These are phyloP conservation scores for Spatulosminthurus flaviceps DNA, from an alignment of 2,888 invertebrate genomes.

Conservation along the genomic window DNA sequence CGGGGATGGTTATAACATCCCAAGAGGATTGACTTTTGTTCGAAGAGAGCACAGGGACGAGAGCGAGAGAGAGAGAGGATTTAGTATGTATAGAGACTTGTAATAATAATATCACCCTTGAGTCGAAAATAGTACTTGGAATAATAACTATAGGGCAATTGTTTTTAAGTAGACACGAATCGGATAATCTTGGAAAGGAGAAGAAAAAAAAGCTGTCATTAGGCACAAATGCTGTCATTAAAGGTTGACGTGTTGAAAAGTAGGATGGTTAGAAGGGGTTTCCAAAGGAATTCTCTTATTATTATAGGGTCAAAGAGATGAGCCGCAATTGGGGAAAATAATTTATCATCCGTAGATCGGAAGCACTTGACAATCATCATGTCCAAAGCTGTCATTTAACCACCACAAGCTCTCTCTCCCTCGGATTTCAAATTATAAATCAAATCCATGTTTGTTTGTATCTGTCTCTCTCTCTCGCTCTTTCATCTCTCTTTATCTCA, in stretches of 20 bases:
- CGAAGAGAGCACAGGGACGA: neutral
- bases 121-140: too few relatives aligned
- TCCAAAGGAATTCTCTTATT: too few relatives aligned
- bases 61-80: too few relatives aligned
- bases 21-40: neutral
- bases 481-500: conserved; percentile 4
- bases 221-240: conserved; percentile 19
- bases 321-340: conserved; percentile 35
- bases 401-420: conserved; percentile 42
- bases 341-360: conserved; percentile 47
- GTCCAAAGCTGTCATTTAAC: conserved; percentile 42
- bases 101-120: too few relatives aligned
- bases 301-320: conserved; percentile 44
- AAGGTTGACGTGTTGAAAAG: conserved; percentile 38
- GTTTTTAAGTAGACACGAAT: conserved; percentile 14
- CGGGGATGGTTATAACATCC: neutral
- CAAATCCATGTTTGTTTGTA: conserved; percentile 36
- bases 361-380: conserved; percentile 46
- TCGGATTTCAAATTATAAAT: conserved; percentile 42
- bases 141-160: conserved; percentile 18
- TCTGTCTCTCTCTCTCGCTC: neutral
- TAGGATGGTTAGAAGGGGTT: conserved; percentile 32
- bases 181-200: neutral
- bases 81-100: too few relatives aligned
- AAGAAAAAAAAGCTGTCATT: conserved; percentile 3